Base-by-base conservation (phyloP, 2,888 invertebrate species). In the Ceriagrion tenellum region DNA sequence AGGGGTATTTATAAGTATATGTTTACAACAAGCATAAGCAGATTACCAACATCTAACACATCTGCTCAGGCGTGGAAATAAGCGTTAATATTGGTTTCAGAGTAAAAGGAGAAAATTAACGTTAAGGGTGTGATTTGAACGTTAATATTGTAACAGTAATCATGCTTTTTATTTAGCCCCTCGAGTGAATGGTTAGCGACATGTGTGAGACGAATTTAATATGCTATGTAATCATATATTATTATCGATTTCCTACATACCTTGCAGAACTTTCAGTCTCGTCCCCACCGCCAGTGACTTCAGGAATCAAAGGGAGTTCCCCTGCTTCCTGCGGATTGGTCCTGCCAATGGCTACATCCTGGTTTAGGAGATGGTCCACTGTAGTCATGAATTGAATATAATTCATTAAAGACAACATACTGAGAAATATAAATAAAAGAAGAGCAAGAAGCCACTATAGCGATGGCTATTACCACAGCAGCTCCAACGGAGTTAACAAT, bases 311-410 rank as follows among this genome's bases (percentile, higher is more conserved):
- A 69, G 69, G 69, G 69, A 2, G 23, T 69, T 69, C 69, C 69
- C 23, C 10, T n/a, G 18, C n/a, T 12, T 69, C n/a, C 26, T 69
- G 69, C n/a, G 69, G 69, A 23, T 69, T 69, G 23, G 26, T 69
- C 69, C 69, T 23, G 69, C 69, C 69, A 69, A 69, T 69, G 69
- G 69, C 69, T 69, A n/a, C 69, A 69, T 69, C 69, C 69, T 23
- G 69, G 69, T 20, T 69, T 12, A 69, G 69, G 26, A 69, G 23
- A 26, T 69, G 69, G 26, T 3, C n/a, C 69, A 23, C 69, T 69
- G 69, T 23, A 69, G 69, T 69, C 26, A 69, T 26, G 23, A 69
- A 69, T 69, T 69, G n/a, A 69, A 69, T 69, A 69, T 69, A 26
- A 69, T 69, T 23, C 10, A n/a, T 69, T 69, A 26, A 69, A 69